phyloP scores from a whole-genome alignment of 2,888 invertebrate species.

The Drosophila cognata region DNA sequence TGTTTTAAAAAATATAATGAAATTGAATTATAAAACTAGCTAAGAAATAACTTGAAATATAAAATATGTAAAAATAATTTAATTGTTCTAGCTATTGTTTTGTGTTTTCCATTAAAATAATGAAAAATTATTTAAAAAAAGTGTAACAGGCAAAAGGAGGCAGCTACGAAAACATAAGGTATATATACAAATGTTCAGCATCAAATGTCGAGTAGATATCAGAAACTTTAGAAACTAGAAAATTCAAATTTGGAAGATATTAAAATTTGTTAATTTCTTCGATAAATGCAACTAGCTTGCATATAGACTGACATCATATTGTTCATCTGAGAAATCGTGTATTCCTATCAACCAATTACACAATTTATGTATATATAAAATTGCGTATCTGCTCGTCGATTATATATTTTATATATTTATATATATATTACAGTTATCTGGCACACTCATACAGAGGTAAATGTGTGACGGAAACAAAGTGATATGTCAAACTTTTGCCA shows the following conservation, averaged over 20 bases:
- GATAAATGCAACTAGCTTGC: background rate
- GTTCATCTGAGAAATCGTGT: background rate
- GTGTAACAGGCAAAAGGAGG: background rate
- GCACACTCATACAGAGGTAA: background rate
- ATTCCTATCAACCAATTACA: background rate
- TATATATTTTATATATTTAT: too few species aligned
- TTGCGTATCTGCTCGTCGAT: background rate
- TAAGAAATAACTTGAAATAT: background rate
- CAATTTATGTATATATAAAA: background rate
- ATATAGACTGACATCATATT: background rate
- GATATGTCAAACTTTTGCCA: conserved; percentile 8
- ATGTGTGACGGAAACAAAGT: background rate
- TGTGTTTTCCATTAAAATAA: background rate
- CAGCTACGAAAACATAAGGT: background rate
- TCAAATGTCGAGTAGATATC: background rate
- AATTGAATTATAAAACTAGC: background rate
- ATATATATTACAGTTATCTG: background rate
- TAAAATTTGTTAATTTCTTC: background rate
- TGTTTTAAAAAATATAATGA: background rate
- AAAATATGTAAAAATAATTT: background rate
- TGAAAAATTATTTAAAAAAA: background rate
- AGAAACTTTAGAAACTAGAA: background rate
- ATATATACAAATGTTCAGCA: background rate
- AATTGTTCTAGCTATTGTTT: background rate
- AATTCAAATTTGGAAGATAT: background rate